Evolutionary conservation across 2,888 invertebrate genomes (phyloP), one percentile per base, ranked within the genome.

Genomic region (Prosopocoilus inquinatus): DNA sequence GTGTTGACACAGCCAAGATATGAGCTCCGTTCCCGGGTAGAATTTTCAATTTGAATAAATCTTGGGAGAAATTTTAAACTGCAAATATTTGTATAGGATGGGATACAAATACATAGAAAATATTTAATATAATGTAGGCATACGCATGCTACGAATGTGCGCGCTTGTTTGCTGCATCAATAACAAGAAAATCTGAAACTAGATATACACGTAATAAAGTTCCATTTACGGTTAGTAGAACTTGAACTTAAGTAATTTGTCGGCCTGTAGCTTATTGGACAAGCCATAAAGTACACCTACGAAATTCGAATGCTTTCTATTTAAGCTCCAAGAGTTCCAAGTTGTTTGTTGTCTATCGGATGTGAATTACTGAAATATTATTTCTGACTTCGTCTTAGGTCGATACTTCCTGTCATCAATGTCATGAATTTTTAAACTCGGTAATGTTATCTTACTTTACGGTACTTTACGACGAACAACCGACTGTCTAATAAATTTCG

Each of bases 201-300:
- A 28, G 50, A 43, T 35, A 11, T 44, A 33, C 13, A 39, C 15
- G 46, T 51, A 59, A 62, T 59, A 59, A 57, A 55, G 55, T 44
- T 35, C 60, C 61, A 53, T 63, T 61, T 53, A 64, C 54, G 62
- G 64, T 45, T 53, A 48, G 53, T 58, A 53, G 55, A 55, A 62
- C 58, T 58, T 60, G 61, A 59, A 61, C 62, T 57, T 57, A 57
- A 47, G 63, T 60, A 65, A 65, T 65, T 64, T 65, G 65, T 65
- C 65, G 59, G 58, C 46, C 59, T 51, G 45, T 57, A 53, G 48
- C 53, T 52, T 55, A 55, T 62, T 62, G 60, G 63, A 63, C 65
- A 62, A 57, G 63, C 59, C 58, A 60, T 65, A 65, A 65, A 65
- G 48, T 59, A 60, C 65, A 55, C 65, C 65, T 57, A 64, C 65